phyloP scores from a whole-genome alignment of 2,797 vertebrate species.

The Steatocranus sp. region DNA sequence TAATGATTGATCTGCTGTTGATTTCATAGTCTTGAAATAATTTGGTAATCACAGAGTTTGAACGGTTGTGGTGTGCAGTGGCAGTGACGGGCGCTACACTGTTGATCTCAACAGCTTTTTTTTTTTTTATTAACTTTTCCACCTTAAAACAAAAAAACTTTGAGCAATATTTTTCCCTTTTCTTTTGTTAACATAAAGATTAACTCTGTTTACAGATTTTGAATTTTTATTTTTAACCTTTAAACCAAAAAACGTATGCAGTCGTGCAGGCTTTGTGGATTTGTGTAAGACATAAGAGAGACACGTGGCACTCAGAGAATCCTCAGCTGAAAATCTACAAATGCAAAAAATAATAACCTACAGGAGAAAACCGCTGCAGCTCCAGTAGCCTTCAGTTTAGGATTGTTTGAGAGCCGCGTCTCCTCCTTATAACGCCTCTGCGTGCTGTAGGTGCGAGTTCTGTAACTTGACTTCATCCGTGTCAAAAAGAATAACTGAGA shows the following conservation, averaged over 20 bases:
- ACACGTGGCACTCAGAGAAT: neutral
- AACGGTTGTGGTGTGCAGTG: neutral
- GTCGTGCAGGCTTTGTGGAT: neutral
- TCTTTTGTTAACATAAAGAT: neutral
- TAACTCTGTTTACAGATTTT: neutral
- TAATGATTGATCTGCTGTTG: neutral
- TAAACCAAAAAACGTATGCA: fast-evolving
- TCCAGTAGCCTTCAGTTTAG: neutral
- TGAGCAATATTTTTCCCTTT: neutral
- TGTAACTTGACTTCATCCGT: neutral
- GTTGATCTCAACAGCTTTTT: neutral
- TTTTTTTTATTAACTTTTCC: neutral
- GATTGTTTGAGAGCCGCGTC: neutral
- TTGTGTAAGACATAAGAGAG: neutral
- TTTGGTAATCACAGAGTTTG: neutral
- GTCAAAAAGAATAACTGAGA: neutral
- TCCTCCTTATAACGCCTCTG: neutral
- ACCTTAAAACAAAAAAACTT: neutral
- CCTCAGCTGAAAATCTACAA: neutral
- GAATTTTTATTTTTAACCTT: neutral
- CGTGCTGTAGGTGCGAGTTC: fast-evolving
- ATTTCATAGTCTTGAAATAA: neutral
- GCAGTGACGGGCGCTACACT: neutral
- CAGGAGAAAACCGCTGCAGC: neutral
- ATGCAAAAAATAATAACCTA: neutral